Evolutionary conservation across 2,797 vertebrate species (phyloP).

Genomic region (Neopelma chrysocephalum): DNA sequence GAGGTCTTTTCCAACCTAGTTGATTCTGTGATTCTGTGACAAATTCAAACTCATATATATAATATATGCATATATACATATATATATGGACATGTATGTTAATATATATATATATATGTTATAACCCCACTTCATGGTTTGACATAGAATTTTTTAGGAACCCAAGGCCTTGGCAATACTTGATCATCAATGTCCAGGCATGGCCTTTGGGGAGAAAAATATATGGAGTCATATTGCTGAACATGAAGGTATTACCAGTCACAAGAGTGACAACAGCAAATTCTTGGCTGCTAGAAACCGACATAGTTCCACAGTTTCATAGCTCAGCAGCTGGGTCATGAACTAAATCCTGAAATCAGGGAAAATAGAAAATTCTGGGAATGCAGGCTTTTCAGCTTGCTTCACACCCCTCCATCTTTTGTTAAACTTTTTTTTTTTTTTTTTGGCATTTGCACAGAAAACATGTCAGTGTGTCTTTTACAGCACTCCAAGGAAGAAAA

Average conservation of each 20-base stretch:
- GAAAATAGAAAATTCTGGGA: not conserved
- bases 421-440: not conserved
- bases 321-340: slow-evolving; percentile 19
- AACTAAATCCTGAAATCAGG: not conserved
- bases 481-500: slow-evolving; percentile 16
- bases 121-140: not conserved
- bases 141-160: not conserved
- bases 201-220: not conserved
- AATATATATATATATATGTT: not conserved
- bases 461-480: slow-evolving; percentile 29
- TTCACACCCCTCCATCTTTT: slow-evolving; percentile 13
- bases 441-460: slow-evolving; percentile 40
- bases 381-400: slow-evolving; percentile 28
- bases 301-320: not conserved
- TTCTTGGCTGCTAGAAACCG: not conserved
- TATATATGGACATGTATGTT: fast-evolving
- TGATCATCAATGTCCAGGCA: not conserved
- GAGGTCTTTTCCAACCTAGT: no score
- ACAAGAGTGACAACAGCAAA: not conserved
- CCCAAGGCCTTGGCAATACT: not conserved
- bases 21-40: no score
- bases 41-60: not conserved
- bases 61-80: not conserved
- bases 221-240: not conserved
- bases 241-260: not conserved